Percentiles rank a stretch among this genome's conserved stretches.
Evolutionary conservation across 2,888 invertebrate genomes (phyloP).

Genomic region (Drosophila paramelanica): DNA sequence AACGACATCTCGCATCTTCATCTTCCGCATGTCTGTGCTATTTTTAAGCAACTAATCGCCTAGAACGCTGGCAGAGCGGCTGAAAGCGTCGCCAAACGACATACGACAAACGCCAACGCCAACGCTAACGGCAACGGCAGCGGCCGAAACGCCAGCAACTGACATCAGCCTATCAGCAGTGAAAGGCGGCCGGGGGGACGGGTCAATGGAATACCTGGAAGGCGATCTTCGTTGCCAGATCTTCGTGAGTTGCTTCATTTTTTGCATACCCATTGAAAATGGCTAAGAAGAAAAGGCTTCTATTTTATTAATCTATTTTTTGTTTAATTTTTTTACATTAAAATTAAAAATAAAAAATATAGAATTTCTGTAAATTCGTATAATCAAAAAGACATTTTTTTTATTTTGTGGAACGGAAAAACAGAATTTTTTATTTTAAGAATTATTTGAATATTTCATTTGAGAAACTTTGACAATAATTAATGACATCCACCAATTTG

Average conservation of each 20-base stretch:
- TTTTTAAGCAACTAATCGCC: constrained; percentile 73
- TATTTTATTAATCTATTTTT: too few species aligned
- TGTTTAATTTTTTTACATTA: too few species aligned
- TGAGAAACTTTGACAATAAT: too few species aligned
- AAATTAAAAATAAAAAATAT: too few species aligned
- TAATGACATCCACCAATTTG: too few species aligned
- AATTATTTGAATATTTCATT: too few species aligned
- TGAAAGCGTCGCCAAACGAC: constrained; percentile 52
- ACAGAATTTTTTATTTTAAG: too few species aligned
- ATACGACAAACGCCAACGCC: neutral
- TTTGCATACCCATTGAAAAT: neutral
- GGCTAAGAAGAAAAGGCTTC: too few species aligned
- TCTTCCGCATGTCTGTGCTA: constrained; percentile 75
- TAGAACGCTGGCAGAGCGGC: constrained; percentile 53
- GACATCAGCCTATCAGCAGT: constrained; percentile 24
- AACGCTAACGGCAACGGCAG: constrained; percentile 5
- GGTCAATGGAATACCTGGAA: constrained; percentile 47
- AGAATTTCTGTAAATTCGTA: too few species aligned
- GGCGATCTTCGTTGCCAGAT: constrained; percentile 19
- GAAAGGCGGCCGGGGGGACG: constrained; percentile 11
- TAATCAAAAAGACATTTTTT: too few species aligned
- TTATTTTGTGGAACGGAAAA: too few species aligned
- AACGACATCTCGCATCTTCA: constrained; percentile 26
- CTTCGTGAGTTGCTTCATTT: neutral
- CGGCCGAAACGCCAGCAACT: constrained; percentile 36